A percentile compares a stretch with the other conserved stretches of the same genome.
phyloP scores from a whole-genome alignment of 2,888 invertebrate genomes.

The Eupithecia abbreviata region DNA sequence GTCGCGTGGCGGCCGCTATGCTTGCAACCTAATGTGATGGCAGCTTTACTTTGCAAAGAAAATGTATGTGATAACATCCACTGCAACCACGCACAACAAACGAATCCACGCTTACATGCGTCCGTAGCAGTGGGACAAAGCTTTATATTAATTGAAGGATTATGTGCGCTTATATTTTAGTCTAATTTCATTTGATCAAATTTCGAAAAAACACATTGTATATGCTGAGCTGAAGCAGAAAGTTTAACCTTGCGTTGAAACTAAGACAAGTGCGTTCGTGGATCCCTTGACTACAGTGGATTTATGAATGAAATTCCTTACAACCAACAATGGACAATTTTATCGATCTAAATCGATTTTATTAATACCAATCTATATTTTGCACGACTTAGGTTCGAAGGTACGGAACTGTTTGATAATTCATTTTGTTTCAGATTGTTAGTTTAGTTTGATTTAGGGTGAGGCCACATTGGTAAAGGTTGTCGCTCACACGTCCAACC shows the following conservation, averaged over 20 bases:
- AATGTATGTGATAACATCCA: no score
- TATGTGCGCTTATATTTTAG: no score
- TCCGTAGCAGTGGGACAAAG: no score
- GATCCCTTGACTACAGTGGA: conserved; percentile 23
- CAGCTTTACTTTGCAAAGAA: no score
- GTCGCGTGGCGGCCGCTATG: no score
- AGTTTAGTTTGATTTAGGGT: background rate
- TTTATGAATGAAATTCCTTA: conserved; percentile 34
- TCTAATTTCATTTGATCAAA: no score
- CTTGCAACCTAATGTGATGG: no score
- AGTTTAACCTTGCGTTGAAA: background rate
- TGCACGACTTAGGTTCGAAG: conserved; percentile 44
- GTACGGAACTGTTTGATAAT: conserved; percentile 47
- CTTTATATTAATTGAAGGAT: no score
- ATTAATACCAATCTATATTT: conserved; percentile 44
- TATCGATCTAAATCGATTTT: conserved; percentile 43
- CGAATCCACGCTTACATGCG: no score
- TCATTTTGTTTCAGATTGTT: conserved; percentile 8
- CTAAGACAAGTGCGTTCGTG: conserved; percentile 21
- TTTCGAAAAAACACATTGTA: no score
- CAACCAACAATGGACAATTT: conserved; percentile 44
- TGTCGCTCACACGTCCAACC: background rate
- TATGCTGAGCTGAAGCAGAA: background rate
- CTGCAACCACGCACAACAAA: no score
- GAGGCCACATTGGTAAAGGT: background rate